A percentile compares a stretch with the other conserved stretches of the same genome.
Conservation (phyloP, 2,797 vertebrate genomes). For the Telmatherina bonti region DNA sequence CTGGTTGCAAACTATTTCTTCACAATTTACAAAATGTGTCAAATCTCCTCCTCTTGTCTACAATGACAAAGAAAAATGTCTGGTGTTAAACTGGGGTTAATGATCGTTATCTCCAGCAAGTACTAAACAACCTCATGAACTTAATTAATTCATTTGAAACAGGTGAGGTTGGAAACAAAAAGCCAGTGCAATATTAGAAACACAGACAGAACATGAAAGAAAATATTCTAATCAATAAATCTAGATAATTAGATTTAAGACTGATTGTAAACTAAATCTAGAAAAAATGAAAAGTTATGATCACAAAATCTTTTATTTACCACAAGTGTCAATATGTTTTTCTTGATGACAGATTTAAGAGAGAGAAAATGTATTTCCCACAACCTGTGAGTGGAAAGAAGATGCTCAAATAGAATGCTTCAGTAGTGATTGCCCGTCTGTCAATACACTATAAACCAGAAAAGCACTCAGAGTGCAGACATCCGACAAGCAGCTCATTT, state of each 20-base stretch:
- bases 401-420: background rate
- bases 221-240: background rate
- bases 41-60: background rate
- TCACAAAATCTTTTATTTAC: background rate
- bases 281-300: background rate
- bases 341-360: background rate
- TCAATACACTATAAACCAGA: background rate
- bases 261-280: background rate
- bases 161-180: constrained; percentile 1
- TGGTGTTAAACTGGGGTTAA: background rate
- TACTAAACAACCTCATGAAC: background rate
- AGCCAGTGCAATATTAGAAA: background rate
- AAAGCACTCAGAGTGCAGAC: no score
- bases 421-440: background rate
- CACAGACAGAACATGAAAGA: background rate
- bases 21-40: background rate
- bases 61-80: background rate
- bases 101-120: constrained; percentile 12
- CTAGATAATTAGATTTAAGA: background rate
- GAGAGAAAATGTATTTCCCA: background rate
- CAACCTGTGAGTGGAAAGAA: background rate
- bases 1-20: background rate
- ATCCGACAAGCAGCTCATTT: no score
- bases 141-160: background rate
- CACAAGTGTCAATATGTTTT: background rate